Evolutionary conservation across 2,888 invertebrate genomes (phyloP).

Genomic region (Parnassius orleans): DNA sequence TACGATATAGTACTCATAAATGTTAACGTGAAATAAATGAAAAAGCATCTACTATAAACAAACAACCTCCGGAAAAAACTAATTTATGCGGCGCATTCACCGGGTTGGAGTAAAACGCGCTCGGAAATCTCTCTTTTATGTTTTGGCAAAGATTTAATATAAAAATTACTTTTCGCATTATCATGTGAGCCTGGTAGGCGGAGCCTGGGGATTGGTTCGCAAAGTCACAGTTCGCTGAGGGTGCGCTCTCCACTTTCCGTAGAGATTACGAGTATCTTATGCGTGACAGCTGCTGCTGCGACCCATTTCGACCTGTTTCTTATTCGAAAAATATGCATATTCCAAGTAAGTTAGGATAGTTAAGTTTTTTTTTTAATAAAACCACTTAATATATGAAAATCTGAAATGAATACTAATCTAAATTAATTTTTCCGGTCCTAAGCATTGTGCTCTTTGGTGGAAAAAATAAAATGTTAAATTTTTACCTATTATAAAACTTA

Average conservation of each 20-base stretch:
- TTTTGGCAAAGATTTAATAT: conserved; percentile 75
- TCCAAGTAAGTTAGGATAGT: too few species aligned
- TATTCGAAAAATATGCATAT: conserved; percentile 8
- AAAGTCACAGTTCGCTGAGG: conserved; percentile 54
- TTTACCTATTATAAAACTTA: too few species aligned
- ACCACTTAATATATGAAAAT: too few species aligned
- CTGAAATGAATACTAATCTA: too few species aligned
- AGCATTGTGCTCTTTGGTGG: too few species aligned
- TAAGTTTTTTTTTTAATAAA: too few species aligned
- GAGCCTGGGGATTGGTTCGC: conserved; percentile 50
- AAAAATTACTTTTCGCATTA: conserved; percentile 77
- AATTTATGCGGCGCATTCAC: conserved; percentile 73
- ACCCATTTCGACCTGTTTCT: conserved; percentile 41
- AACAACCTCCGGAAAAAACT: conserved; percentile 76
- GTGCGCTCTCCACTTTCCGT: conserved; percentile 53
- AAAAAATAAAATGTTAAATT: too few species aligned
- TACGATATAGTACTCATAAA: conserved; percentile 65
- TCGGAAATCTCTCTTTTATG: conserved; percentile 70
- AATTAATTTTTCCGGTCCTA: too few species aligned
- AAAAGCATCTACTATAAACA: conserved; percentile 62
- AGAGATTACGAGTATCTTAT: conserved; percentile 60
- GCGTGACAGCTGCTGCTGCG: conserved; percentile 70
- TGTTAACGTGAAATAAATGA: conserved; percentile 65
- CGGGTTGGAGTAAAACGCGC: conserved; percentile 57
- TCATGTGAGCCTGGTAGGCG: conserved; percentile 65